Percentiles rank a stretch among this genome's conserved stretches.
phyloP scores from a whole-genome alignment of 2,888 invertebrate species.

The Monochamus alternatus region DNA sequence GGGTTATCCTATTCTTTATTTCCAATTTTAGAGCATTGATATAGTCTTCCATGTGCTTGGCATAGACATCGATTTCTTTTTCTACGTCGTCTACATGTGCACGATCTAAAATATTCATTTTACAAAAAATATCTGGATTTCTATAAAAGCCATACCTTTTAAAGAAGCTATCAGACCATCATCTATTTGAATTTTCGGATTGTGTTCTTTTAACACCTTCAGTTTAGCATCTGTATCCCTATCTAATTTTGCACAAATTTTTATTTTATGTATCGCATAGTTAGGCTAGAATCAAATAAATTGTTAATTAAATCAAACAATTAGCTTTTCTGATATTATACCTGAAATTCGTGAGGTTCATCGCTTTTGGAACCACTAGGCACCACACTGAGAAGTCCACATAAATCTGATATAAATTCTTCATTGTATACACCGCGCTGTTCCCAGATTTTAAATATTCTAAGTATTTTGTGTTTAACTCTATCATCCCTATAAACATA shows the following conservation, averaged over 20 bases:
- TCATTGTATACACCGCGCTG: constrained; percentile 93
- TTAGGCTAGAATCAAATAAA: constrained; percentile 74
- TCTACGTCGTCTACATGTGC: constrained; percentile 90
- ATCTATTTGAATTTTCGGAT: constrained; percentile 78
- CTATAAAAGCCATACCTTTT: constrained; percentile 76
- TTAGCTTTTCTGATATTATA: constrained; percentile 62
- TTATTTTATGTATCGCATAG: constrained; percentile 83
- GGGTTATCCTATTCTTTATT: constrained; percentile 84
- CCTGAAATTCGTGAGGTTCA: constrained; percentile 85
- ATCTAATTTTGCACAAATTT: constrained; percentile 82
- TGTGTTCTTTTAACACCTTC: constrained; percentile 79
- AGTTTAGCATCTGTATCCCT: constrained; percentile 82
- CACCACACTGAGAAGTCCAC: constrained; percentile 86
- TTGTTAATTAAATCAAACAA: not conserved
- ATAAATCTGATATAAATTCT: constrained; percentile 90
- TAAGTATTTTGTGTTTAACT: constrained; percentile 87
- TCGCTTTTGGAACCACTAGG: constrained; percentile 80
- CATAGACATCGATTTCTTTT: constrained; percentile 88
- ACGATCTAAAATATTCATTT: constrained; percentile 76
- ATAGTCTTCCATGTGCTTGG: constrained; percentile 85
- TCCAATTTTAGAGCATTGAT: constrained; percentile 87
- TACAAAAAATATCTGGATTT: not conserved
- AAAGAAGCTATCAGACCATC: constrained; percentile 85
- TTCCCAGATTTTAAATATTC: constrained; percentile 97
- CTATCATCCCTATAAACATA: constrained; percentile 83